Percentiles rank a stretch among this genome's conserved stretches.
Evolutionary conservation across 2,113 vertebrate genomes (phyloP).

Genomic region (Gadus macrocephalus): DNA sequence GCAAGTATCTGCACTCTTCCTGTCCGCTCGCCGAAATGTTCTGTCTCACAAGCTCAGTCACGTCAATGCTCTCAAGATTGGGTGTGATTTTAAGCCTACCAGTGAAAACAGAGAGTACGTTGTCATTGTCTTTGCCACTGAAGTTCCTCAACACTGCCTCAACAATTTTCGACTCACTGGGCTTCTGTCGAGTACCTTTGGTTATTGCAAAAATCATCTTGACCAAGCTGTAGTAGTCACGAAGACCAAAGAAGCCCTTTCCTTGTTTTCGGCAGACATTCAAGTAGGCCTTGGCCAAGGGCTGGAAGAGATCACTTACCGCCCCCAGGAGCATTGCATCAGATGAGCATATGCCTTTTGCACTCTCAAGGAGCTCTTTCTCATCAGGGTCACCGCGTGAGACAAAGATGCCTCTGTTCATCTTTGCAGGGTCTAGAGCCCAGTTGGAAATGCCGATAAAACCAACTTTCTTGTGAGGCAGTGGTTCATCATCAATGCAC

Average conservation of each 20-base stretch:
- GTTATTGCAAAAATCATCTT: slow-evolving; percentile 89
- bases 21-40: slow-evolving; percentile 75
- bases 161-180: slow-evolving; percentile 66
- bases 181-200: slow-evolving; percentile 64
- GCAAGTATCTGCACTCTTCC: slow-evolving; percentile 86
- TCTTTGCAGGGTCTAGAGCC: slow-evolving; percentile 96
- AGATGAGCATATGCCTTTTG: slow-evolving; percentile 86
- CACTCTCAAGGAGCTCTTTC: slow-evolving; percentile 83
- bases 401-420: slow-evolving; percentile 97
- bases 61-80: slow-evolving; percentile 66
- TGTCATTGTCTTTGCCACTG: slow-evolving; percentile 81
- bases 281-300: slow-evolving; percentile 84
- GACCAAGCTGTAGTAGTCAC: slow-evolving; percentile 96
- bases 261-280: slow-evolving; percentile 72
- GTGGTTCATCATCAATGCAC: slow-evolving; percentile 87
- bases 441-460: slow-evolving; percentile 97
- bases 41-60: slow-evolving; percentile 78
- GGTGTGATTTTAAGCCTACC: slow-evolving; percentile 33
- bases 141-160: slow-evolving; percentile 89
- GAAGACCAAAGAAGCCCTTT: slow-evolving; percentile 92
- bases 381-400: slow-evolving; percentile 83
- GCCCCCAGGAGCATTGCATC: slow-evolving; percentile 75
- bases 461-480: slow-evolving; percentile 91
- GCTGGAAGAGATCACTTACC: slow-evolving; percentile 75
- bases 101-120: slow-evolving; percentile 79